phyloP scores from a whole-genome alignment of 37 sponge, comb jelly and placozoan species.

The Chondrosia reniformis region DNA sequence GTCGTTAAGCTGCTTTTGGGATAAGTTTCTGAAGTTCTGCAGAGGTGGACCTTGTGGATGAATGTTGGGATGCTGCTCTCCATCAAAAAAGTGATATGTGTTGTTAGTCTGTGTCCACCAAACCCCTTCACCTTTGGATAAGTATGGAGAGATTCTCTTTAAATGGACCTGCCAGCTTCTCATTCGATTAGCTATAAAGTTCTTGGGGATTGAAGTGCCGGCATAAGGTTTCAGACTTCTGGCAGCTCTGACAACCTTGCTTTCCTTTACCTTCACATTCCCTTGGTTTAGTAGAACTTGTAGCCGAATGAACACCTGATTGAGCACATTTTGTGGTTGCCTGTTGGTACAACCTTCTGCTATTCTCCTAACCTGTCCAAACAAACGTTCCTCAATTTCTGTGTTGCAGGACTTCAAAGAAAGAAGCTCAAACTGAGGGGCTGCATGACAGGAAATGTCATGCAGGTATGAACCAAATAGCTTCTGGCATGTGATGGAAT shows the following conservation, averaged over 20 bases:
- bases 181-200: background rate
- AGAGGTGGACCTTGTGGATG: slow-evolving; percentile 21
- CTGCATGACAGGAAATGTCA: background rate
- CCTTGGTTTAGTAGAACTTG: background rate
- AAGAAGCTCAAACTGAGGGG: slow-evolving; percentile 6
- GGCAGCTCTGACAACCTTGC: slow-evolving; percentile 1
- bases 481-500: background rate
- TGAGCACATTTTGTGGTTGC: slow-evolving; percentile 24
- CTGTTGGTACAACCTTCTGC: slow-evolving; percentile 24
- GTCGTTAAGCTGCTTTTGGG: background rate
- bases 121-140: background rate
- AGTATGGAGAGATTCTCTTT: background rate
- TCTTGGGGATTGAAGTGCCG: slow-evolving; percentile 15
- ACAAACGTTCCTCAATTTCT: slow-evolving; percentile 22
- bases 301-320: background rate
- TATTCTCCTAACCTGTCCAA: slow-evolving; percentile 16
- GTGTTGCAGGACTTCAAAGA: slow-evolving; percentile 23
- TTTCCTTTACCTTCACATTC: background rate
- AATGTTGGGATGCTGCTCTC: background rate
- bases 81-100: slow-evolving; percentile 14
- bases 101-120: slow-evolving; percentile 13
- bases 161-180: slow-evolving; percentile 26
- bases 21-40: background rate
- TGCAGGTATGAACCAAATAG: slow-evolving; percentile 30
- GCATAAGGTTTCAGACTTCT: background rate